phyloP scores from a whole-genome alignment of 2,797 vertebrate species.

The Alfaro cultratus region DNA sequence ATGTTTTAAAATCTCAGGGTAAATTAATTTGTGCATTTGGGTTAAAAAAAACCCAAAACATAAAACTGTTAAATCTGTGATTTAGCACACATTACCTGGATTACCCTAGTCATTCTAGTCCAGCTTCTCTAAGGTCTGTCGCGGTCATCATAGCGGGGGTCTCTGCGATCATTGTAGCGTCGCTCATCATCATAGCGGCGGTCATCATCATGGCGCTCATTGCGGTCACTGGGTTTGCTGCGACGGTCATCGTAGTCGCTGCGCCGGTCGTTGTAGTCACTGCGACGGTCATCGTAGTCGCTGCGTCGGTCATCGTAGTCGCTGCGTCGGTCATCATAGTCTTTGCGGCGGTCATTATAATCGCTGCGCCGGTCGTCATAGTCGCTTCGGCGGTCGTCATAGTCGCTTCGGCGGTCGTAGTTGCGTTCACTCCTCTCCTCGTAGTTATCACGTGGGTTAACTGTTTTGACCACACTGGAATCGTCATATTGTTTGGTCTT shows the following conservation, averaged over 20 bases:
- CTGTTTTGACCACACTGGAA: neutral
- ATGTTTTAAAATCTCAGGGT: neutral
- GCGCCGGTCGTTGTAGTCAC: neutral
- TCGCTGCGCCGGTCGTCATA: constrained; percentile 14
- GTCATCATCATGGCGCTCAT: constrained; percentile 41
- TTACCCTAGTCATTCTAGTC: constrained; percentile 26
- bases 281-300: constrained; percentile 19
- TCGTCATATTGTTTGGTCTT: constrained; percentile 24
- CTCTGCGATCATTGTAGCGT: constrained; percentile 38
- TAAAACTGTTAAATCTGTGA: neutral
- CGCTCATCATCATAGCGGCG: constrained; percentile 23
- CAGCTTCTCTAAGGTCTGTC: constrained; percentile 61
- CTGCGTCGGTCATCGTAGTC: constrained; percentile 22
- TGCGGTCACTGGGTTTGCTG: constrained; percentile 30
- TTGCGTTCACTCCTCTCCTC: constrained; percentile 37
- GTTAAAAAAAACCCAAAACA: neutral
- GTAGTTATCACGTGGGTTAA: constrained; percentile 19
- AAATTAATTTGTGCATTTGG: neutral
- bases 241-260: constrained; percentile 32
- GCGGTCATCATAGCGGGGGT: constrained; percentile 43
- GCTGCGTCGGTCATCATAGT: constrained; percentile 31
- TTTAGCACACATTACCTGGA: neutral
- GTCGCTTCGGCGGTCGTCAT: constrained; percentile 38
- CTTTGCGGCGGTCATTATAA: neutral
- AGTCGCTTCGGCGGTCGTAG: constrained; percentile 26